Conservation (phyloP, 2,113 vertebrate genomes). For the Progne subis region DNA sequence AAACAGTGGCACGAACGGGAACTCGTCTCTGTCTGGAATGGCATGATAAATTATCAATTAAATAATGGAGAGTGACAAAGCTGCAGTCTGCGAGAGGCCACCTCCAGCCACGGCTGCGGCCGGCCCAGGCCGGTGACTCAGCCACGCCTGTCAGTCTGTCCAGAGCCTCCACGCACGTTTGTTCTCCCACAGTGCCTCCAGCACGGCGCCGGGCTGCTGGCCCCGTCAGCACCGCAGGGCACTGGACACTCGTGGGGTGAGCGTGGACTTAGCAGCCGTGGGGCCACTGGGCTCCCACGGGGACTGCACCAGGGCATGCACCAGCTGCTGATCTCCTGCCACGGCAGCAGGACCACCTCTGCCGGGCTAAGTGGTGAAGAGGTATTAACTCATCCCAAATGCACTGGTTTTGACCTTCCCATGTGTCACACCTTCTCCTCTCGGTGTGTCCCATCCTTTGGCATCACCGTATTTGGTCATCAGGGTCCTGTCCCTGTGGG, state of each 20-base stretch:
- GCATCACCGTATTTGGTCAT: not conserved
- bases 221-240: not conserved
- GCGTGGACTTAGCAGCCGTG: not conserved
- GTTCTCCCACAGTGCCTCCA: not conserved
- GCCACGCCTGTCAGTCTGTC: not conserved
- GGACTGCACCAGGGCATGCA: not conserved
- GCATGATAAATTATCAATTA: constrained; percentile 62
- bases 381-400: not conserved
- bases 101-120: not conserved
- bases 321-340: not conserved
- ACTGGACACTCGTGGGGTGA: accelerated
- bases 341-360: not conserved
- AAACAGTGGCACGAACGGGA: constrained; percentile 38
- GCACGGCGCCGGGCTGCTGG: accelerated
- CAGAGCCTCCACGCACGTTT: accelerated
- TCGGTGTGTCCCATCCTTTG: not conserved
- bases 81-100: not conserved
- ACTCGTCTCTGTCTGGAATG: constrained; percentile 39
- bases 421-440: too few relatives aligned
- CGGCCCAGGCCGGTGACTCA: not conserved
- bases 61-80: constrained; percentile 54
- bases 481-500: accelerated
- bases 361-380: not conserved
- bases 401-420: not conserved
- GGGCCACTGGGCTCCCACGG: not conserved